Percentiles rank a stretch among this genome's conserved stretches.
These are phyloP conservation scores for Podarcis muralis DNA, from an alignment of 2,113 vertebrate species.

Conservation along the genomic window DNA sequence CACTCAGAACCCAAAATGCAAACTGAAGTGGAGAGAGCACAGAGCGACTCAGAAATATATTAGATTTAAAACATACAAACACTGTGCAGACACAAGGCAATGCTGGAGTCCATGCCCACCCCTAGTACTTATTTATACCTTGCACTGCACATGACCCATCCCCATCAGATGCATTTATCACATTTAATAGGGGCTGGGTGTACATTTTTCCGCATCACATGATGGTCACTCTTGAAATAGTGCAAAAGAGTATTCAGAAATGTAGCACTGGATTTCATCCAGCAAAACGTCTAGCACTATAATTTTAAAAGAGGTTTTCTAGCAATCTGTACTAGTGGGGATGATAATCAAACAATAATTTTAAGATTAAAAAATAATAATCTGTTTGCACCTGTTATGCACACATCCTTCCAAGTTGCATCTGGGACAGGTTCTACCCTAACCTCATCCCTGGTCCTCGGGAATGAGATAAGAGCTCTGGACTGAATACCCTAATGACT, in stretches of 20 bases:
- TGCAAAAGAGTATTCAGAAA: background rate
- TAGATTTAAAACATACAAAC: no score
- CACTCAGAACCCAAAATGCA: no score
- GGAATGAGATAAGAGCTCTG: background rate
- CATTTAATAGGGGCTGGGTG: background rate
- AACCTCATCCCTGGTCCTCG: background rate
- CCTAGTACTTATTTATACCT: no score
- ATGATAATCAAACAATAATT: constrained; percentile 56
- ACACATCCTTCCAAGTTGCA: background rate
- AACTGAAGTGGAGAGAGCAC: no score
- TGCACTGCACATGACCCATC: background rate
- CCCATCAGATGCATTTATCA: background rate
- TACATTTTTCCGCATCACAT: background rate
- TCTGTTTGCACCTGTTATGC: background rate
- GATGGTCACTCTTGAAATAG: background rate
- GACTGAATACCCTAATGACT: background rate
- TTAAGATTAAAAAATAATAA: constrained; percentile 39
- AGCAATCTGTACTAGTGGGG: constrained; percentile 25
- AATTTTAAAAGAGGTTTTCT: constrained; percentile 47
- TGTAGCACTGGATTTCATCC: constrained; percentile 41
- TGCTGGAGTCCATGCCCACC: no score
- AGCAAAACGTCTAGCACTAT: constrained; percentile 25
- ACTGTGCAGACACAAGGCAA: no score
- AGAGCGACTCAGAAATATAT: no score
- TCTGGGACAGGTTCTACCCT: background rate